Evolutionary conservation across 2,888 invertebrate species (phyloP).

Genomic region (Erannis defoliaria): DNA sequence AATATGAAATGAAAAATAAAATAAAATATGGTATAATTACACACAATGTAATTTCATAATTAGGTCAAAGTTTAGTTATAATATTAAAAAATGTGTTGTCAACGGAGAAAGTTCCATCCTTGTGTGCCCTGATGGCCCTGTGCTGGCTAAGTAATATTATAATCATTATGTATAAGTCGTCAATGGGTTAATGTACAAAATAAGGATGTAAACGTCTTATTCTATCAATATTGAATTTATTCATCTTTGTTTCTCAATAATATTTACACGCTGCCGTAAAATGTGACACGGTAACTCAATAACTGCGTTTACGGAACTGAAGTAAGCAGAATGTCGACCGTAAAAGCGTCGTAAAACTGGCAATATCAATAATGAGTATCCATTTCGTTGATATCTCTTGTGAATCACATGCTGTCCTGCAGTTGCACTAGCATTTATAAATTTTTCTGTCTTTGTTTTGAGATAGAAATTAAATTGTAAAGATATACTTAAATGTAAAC

Average conservation of each 20-base stretch:
- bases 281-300: conserved; percentile 61
- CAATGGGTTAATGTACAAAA: background rate
- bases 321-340: conserved; percentile 56
- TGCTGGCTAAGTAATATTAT: too few relatives aligned
- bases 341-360: conserved; percentile 68
- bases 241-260: conserved; percentile 47
- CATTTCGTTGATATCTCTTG: conserved; percentile 61
- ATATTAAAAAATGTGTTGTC: too few relatives aligned
- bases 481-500: too few relatives aligned
- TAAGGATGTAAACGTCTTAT: conserved; percentile 6
- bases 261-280: conserved; percentile 56
- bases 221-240: conserved; percentile 47
- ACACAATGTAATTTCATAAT: too few relatives aligned
- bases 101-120: too few relatives aligned
- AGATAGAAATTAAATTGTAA: background rate
- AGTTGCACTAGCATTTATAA: background rate
- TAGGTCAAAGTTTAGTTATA: too few relatives aligned
- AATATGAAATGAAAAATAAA: too few relatives aligned
- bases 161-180: too few relatives aligned
- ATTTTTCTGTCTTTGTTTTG: background rate
- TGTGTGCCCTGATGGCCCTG: too few relatives aligned
- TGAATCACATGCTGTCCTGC: conserved; percentile 49
- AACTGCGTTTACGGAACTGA: conserved; percentile 65
- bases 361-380: conserved; percentile 71
- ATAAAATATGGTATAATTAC: too few relatives aligned